Conservation (phyloP, 2,888 invertebrate species). For the Campoplex capitator region DNA sequence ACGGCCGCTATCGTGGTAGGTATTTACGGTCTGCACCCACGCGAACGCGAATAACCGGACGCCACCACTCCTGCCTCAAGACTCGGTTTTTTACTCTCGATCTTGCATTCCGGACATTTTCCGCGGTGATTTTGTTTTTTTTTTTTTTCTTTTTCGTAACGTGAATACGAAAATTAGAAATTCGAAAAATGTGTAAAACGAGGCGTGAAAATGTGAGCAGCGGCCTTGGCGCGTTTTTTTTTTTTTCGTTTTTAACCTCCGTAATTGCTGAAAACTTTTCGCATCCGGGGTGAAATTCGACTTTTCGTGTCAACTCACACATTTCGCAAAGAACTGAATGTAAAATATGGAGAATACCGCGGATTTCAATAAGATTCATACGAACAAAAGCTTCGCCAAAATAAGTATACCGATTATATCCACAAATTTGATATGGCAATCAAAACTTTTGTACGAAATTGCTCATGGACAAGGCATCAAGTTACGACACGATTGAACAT, state of each 20-base stretch:
- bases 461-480: slow-evolving; percentile 12
- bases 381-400: neutral
- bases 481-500: slow-evolving; percentile 72
- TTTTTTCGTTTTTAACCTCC: neutral
- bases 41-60: slow-evolving; percentile 66
- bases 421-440: neutral
- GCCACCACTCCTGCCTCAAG: slow-evolving; percentile 59
- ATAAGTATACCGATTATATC: neutral
- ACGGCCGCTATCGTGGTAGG: slow-evolving; percentile 53
- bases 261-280: neutral
- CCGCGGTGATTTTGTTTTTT: slow-evolving; percentile 39
- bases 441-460: neutral
- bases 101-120: slow-evolving; percentile 65
- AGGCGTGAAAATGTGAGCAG: neutral
- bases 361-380: neutral
- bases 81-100: slow-evolving; percentile 39
- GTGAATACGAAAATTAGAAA: slow-evolving; percentile 7
- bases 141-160: slow-evolving; percentile 37
- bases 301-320: neutral
- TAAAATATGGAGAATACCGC: neutral
- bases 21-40: slow-evolving; percentile 71
- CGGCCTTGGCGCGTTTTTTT: neutral
- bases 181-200: neutral
- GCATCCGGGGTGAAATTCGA: neutral
- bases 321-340: neutral